These are phyloP conservation scores for Lasioglossum pauxillum DNA, from an alignment of 2,888 invertebrate genomes.

Conservation along the genomic window DNA sequence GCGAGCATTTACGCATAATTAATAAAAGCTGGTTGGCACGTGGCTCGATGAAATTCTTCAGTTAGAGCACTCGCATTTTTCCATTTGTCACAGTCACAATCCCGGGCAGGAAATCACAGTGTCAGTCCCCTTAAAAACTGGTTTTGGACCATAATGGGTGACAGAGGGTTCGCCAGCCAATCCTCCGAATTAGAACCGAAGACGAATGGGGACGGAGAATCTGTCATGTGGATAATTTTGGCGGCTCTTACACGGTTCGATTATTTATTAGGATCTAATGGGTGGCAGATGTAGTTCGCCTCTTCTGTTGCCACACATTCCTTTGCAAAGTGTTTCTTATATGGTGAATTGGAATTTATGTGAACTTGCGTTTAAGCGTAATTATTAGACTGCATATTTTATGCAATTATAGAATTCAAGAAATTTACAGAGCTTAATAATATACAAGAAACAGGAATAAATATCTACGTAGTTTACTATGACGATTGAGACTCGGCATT, in stretches of 20 bases:
- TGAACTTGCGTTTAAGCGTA: background rate
- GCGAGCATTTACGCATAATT: background rate
- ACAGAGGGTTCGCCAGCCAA: background rate
- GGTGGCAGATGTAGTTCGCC: conserved; percentile 45
- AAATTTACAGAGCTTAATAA: too few species aligned
- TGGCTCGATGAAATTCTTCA: background rate
- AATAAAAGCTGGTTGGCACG: background rate
- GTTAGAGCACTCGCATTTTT: background rate
- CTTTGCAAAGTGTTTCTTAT: background rate
- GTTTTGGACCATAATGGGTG: conserved; percentile 5
- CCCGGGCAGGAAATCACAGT: background rate
- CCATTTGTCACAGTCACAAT: background rate
- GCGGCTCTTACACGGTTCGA: conserved; percentile 69
- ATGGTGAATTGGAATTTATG: background rate
- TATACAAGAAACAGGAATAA: too few species aligned
- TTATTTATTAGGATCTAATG: conserved; percentile 69
- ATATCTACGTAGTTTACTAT: too few species aligned
- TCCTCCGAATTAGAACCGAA: conserved; percentile 22
- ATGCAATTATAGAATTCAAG: too few species aligned
- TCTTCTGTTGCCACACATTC: conserved; percentile 25
- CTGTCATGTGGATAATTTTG: conserved; percentile 34
- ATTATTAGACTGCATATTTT: too few species aligned
- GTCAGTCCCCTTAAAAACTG: conserved; percentile 4
- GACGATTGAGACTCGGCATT: too few species aligned
- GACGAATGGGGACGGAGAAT: conserved; percentile 16